These are phyloP conservation scores for Mergus octosetaceus DNA, from an alignment of 2,797 vertebrate species.

Conservation along the genomic window DNA sequence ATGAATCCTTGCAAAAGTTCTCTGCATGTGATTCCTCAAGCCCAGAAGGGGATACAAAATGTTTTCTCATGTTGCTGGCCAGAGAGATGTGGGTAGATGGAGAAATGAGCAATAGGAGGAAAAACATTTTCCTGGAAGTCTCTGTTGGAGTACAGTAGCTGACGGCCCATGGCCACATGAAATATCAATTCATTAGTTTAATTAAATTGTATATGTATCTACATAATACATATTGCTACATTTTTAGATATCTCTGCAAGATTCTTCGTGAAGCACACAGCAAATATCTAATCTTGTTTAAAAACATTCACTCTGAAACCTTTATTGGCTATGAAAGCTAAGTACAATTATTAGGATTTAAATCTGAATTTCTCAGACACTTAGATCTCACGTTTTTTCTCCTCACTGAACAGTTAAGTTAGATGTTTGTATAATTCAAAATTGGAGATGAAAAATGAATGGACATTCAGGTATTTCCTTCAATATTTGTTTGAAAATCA, in stretches of 20 bases:
- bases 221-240: neutral
- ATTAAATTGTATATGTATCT: neutral
- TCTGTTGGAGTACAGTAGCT: neutral
- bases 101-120: neutral
- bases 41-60: neutral
- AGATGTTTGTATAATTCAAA: neutral
- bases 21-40: neutral
- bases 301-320: neutral
- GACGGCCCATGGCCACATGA: neutral
- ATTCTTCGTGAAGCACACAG: neutral
- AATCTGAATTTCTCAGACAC: neutral
- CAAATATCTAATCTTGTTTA: neutral
- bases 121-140: neutral
- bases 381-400: neutral
- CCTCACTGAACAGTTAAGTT: neutral
- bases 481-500: neutral
- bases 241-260: neutral
- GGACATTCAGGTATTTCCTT: neutral
- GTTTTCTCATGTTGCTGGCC: rapidly evolving
- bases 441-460: neutral
- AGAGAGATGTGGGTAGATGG: rapidly evolving
- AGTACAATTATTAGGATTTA: neutral
- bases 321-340: neutral
- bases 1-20: neutral
- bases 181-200: neutral